Percentiles rank a stretch among this genome's conserved stretches.
Conservation (phyloP, 1,140 invertebrate species). For the Drosophila biarmipes region DNA sequence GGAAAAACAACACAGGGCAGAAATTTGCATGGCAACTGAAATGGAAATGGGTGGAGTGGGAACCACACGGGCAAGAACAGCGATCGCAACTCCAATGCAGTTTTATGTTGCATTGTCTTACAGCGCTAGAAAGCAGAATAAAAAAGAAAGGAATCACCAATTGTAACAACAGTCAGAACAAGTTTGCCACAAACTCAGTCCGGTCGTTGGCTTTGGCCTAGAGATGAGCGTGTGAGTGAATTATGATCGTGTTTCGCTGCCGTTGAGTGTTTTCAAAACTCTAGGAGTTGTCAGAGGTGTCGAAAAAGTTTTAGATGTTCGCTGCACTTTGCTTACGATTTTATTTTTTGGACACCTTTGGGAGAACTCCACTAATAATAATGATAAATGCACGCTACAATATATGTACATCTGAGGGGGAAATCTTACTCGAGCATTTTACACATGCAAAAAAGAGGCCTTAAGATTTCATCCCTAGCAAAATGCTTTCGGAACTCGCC, state of each 20-base stretch:
- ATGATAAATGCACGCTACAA: too few species aligned
- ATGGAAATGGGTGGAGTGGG: conserved; percentile 49
- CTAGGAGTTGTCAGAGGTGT: background rate
- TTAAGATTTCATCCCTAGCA: conserved; percentile 6
- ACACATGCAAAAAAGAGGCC: background rate
- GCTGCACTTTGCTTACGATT: too few species aligned
- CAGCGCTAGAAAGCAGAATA: conserved; percentile 30
- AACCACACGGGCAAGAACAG: conserved; percentile 15
- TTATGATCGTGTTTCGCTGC: conserved; percentile 1
- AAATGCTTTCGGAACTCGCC: conserved; percentile 21
- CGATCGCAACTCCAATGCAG: conserved; percentile 48
- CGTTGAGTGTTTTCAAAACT: background rate
- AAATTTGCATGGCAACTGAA: conserved; percentile 52
- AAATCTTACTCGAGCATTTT: too few species aligned
- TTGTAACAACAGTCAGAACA: conserved; percentile 63
- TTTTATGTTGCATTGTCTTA: conserved; percentile 70
- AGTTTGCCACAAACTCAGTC: conserved; percentile 53
- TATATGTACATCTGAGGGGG: too few species aligned
- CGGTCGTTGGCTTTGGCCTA: conserved; percentile 63
- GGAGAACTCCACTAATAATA: too few species aligned
- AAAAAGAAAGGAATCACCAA: conserved; percentile 45
- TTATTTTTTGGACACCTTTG: too few species aligned
- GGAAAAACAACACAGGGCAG: conserved; percentile 34
- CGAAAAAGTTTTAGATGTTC: background rate
- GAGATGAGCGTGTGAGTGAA: conserved; percentile 17